Base-by-base conservation (phyloP, 2,888 invertebrate species). In the Halocaridina rubra region DNA sequence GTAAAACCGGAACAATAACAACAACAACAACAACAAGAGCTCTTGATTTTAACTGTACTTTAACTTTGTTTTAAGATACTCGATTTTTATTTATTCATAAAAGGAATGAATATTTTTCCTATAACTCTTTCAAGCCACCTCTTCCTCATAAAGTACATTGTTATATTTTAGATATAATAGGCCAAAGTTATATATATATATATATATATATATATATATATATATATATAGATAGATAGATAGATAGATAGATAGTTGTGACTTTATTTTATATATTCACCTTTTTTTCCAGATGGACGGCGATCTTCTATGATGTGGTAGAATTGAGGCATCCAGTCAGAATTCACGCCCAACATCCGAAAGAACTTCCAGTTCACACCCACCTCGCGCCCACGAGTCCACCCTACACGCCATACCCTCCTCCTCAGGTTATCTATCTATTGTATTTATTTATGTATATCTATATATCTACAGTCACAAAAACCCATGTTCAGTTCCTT, bases 381-480 rank as follows among this genome's bases (percentile, higher is more conserved):
- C 27, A 69, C 69, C 81, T 30, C 81, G 59, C 76, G 76, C 76
- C 76, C 76, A 76, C 76, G 76, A 59, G 30, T 29, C 13, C 76
- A 76, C 67, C 71, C 19, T 78, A 80, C 80, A 32, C 78, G 82
- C 71, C 71, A 82, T 82, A 82, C 82, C 72, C 77, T 78, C 82
- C 82, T 82, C 82, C 78, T 78, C 82, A 82, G 82, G 82, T 82
- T 53, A 3, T 53, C 16, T 3, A 53, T 53, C 19, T 7, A 3
- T n/a, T 53, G 19, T 53, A 53, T 53, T n/a, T 53, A 53, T 53
- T n/a, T 53, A 53, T 53, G 19, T 53, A 53, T 53, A 53, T 53
- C 16, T 53, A 53, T 53, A 53, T 53, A 53, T 53, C 16, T 53
- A n/a, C n/a, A n/a, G n/a, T n/a, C n/a, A n/a, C n/a, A n/a, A n/a